Conservation (phyloP, 2,888 invertebrate species). For the Pteria penguin region DNA sequence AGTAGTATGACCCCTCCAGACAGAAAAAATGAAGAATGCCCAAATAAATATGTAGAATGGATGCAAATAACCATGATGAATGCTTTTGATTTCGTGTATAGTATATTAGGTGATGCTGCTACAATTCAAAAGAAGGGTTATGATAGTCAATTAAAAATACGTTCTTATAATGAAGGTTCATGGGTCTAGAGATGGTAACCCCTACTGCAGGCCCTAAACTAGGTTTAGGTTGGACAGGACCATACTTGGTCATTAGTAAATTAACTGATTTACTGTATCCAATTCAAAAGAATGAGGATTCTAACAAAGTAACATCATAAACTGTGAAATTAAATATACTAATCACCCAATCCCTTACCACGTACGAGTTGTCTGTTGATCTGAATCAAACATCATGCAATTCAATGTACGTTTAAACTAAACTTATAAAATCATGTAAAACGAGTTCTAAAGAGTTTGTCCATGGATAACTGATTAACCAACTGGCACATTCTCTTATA, state of each 20-base stretch:
- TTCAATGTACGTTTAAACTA: too few relatives aligned
- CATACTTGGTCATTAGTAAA: slow-evolving; percentile 31
- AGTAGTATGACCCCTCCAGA: slow-evolving; percentile 35
- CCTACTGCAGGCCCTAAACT: slow-evolving; percentile 39
- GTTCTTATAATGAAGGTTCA: slow-evolving; percentile 16
- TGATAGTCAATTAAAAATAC: slow-evolving; percentile 33
- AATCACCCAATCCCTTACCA: too few relatives aligned
- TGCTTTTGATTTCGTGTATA: slow-evolving; percentile 36
- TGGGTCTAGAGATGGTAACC: slow-evolving; percentile 49
- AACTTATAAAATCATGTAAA: too few relatives aligned
- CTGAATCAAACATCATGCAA: too few relatives aligned
- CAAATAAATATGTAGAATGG: slow-evolving; percentile 42
- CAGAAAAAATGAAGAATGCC: background rate
- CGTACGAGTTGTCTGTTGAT: too few relatives aligned
- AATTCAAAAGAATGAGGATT: slow-evolving; percentile 21
- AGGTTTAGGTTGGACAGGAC: slow-evolving; percentile 47
- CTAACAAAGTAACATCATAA: slow-evolving; percentile 2
- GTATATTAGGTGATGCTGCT: slow-evolving; percentile 35
- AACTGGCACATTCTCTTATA: too few relatives aligned
- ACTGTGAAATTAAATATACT: too few relatives aligned
- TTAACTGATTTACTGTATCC: slow-evolving; percentile 30
- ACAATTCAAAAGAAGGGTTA: slow-evolving; percentile 39
- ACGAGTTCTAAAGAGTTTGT: too few relatives aligned
- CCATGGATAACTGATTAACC: too few relatives aligned
- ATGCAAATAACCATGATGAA: slow-evolving; percentile 21